Conservation (phyloP, 2,113 vertebrate species). For the Pterocles gutturalis region DNA sequence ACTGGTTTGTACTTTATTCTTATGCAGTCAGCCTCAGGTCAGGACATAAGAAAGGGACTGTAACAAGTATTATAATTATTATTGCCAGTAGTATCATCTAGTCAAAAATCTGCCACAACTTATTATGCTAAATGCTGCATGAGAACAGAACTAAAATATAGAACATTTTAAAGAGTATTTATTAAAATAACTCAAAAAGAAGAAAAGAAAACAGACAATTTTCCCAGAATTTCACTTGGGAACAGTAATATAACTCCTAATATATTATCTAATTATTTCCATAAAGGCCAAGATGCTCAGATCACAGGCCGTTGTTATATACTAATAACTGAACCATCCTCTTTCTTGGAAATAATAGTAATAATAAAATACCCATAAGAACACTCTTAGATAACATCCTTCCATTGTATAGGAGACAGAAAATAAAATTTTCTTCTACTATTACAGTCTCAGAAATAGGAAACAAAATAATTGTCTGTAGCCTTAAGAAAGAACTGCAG, state of each 20-base stretch:
- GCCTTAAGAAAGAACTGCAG: background rate
- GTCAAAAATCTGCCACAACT: background rate
- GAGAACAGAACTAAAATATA: background rate
- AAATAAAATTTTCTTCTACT: background rate
- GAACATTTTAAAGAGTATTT: background rate
- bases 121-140: background rate
- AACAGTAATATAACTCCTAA: background rate
- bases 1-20: background rate
- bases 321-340: background rate
- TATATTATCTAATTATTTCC: background rate
- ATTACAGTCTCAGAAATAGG: background rate
- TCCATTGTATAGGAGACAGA: background rate
- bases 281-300: background rate
- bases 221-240: background rate
- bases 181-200: background rate
- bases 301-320: background rate
- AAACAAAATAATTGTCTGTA: background rate
- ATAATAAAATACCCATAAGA: background rate
- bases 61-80: background rate
- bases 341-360: background rate
- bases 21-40: background rate
- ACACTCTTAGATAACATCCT: background rate
- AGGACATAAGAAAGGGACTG: background rate
- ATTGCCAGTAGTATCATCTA: background rate
- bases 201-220: background rate